phyloP scores from a whole-genome alignment of 2,113 vertebrate genomes.

The Odocoileus hemionus region DNA sequence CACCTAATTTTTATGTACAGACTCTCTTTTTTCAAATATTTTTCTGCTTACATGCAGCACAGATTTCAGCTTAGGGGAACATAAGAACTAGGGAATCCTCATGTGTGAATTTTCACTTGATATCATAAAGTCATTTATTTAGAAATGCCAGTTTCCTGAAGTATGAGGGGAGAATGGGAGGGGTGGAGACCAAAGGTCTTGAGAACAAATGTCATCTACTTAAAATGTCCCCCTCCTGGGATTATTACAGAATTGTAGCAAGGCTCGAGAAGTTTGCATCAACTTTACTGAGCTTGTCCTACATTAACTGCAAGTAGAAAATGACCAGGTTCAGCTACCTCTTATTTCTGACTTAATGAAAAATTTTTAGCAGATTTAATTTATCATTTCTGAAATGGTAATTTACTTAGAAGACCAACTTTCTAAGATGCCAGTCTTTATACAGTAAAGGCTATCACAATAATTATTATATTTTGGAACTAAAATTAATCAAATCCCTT shows the following conservation, averaged over 20 bases:
- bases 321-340: background rate
- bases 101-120: background rate
- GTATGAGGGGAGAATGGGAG: background rate
- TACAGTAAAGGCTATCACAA: background rate
- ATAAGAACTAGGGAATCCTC: background rate
- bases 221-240: background rate
- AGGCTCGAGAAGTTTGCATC: background rate
- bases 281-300: background rate
- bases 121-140: background rate
- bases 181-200: background rate
- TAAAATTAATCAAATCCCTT: background rate
- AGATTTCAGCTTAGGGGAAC: background rate
- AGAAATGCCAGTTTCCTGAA: background rate
- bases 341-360: background rate
- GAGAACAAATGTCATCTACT: background rate
- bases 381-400: conserved; percentile 18
- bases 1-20: background rate
- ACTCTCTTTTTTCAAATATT: background rate
- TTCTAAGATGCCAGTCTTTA: background rate
- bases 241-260: background rate
- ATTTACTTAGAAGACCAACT: background rate
- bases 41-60: background rate
- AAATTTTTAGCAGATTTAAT: background rate
- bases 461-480: background rate
- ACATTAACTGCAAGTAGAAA: background rate